A percentile compares a stretch with the other conserved stretches of the same genome.
Conservation (phyloP, 2,888 invertebrate genomes). For the Dryomyza anilis region DNA sequence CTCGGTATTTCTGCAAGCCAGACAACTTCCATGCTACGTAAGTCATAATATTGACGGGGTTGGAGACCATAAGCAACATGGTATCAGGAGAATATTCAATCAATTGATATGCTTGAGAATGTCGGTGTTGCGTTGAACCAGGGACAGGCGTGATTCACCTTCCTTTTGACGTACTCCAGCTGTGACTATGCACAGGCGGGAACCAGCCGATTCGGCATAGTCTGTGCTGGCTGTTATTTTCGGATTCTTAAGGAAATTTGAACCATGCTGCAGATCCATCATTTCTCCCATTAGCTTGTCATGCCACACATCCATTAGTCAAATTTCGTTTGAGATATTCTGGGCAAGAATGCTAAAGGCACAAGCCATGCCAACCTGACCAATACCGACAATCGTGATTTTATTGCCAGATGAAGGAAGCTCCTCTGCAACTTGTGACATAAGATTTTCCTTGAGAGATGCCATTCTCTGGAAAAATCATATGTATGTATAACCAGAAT, state of each 20-base stretch:
- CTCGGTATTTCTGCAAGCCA: slow-evolving; percentile 83
- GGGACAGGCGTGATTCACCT: slow-evolving; percentile 83
- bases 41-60: slow-evolving; percentile 91
- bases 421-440: slow-evolving; percentile 65
- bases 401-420: slow-evolving; percentile 68
- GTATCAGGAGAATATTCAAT: slow-evolving; percentile 79
- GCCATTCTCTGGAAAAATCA: too few species aligned
- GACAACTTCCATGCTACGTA: slow-evolving; percentile 95
- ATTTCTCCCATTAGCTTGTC: slow-evolving; percentile 88
- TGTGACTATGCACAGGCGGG: slow-evolving; percentile 85
- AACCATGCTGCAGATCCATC: slow-evolving; percentile 90
- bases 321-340: slow-evolving; percentile 81
- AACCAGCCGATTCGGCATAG: slow-evolving; percentile 77
- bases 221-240: slow-evolving; percentile 80
- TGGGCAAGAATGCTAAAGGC: slow-evolving; percentile 85
- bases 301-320: slow-evolving; percentile 78
- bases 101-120: slow-evolving; percentile 82
- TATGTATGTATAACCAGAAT: too few species aligned
- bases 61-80: slow-evolving; percentile 84
- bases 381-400: slow-evolving; percentile 87
- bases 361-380: slow-evolving; percentile 91
- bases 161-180: slow-evolving; percentile 90
- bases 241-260: slow-evolving; percentile 80
- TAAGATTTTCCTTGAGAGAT: slow-evolving; percentile 54
- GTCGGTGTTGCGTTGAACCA: slow-evolving; percentile 90